Percentiles rank a stretch among this genome's conserved stretches.
Evolutionary conservation across 1,140 invertebrate genomes (phyloP).

Genomic region (Carposina sasakii): DNA sequence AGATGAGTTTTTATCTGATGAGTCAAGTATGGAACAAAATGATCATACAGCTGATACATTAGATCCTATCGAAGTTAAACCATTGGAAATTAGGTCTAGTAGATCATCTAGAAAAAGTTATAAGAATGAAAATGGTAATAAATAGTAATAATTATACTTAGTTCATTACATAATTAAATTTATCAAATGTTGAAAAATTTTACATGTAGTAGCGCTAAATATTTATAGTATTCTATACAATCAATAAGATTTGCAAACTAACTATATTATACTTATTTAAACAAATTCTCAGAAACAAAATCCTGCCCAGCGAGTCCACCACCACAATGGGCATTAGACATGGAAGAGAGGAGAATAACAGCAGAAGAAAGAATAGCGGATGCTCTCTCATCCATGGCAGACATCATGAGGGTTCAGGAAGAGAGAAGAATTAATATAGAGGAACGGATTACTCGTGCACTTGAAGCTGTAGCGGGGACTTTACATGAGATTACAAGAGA

Average conservation of each 20-base stretch:
- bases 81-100: neutral
- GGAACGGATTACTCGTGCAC: slow-evolving; percentile 42
- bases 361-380: slow-evolving; percentile 52
- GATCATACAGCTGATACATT: slow-evolving; percentile 38
- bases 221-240: no score
- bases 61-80: slow-evolving; percentile 25
- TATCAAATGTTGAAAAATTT: no score
- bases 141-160: no score
- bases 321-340: slow-evolving; percentile 55
- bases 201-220: no score
- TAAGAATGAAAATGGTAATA: no score
- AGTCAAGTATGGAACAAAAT: no score
- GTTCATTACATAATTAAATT: no score
- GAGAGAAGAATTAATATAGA: slow-evolving; percentile 40
- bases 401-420: slow-evolving; percentile 42
- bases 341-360: slow-evolving; percentile 55
- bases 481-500: slow-evolving; percentile 55
- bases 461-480: slow-evolving; percentile 47
- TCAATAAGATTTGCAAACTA: no score
- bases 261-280: slow-evolving; percentile 6
- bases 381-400: slow-evolving; percentile 47
- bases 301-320: slow-evolving; percentile 31
- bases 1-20: slow-evolving; percentile 28
- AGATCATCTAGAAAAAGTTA: no score
- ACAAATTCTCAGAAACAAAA: slow-evolving; percentile 36